These are phyloP conservation scores for Aulostomus chinensis DNA, from an alignment of 2,797 vertebrate genomes.

Conservation along the genomic window DNA sequence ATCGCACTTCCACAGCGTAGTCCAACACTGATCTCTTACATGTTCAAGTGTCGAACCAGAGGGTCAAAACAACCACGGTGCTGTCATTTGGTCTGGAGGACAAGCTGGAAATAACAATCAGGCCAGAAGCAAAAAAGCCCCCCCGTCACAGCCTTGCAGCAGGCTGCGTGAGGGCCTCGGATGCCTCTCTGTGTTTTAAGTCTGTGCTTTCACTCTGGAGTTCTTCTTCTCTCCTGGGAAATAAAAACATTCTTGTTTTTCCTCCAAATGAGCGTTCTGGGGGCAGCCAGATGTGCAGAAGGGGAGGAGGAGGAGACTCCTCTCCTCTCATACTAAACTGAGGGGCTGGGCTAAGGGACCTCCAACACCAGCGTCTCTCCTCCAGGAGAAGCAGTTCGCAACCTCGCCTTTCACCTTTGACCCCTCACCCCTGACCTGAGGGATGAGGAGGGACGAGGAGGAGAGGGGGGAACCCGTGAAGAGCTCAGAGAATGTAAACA, in stretches of 20 bases:
- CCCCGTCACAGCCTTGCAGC: too few species aligned
- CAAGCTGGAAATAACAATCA: too few species aligned
- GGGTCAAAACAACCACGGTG: too few species aligned
- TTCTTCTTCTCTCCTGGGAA: conserved; percentile 78
- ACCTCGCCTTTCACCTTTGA: conserved; percentile 63
- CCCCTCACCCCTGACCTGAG: conserved; percentile 58
- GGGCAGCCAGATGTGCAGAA: conserved; percentile 76
- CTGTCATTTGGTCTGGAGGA: too few species aligned
- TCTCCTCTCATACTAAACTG: conserved; percentile 58
- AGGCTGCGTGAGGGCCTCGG: conserved; percentile 58
- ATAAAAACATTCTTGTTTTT: conserved; percentile 83
- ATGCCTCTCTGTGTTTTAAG: conserved; percentile 68
- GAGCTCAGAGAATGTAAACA: conserved; percentile 61
- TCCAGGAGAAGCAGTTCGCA: conserved; percentile 57
- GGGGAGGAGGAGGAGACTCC: conserved; percentile 47
- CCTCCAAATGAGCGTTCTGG: conserved; percentile 76
- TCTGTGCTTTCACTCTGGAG: conserved; percentile 66
- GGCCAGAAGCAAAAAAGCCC: too few species aligned
- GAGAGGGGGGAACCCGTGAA: too few species aligned
- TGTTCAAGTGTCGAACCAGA: too few species aligned
- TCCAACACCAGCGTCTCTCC: conserved; percentile 62
- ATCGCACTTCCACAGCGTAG: too few species aligned
- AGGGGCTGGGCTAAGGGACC: conserved; percentile 55
- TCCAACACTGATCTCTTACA: too few species aligned
- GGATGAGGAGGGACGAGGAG: conserved; percentile 26